Conservation (phyloP, 2,113 vertebrate species). For the Dasyurus viverrinus region DNA sequence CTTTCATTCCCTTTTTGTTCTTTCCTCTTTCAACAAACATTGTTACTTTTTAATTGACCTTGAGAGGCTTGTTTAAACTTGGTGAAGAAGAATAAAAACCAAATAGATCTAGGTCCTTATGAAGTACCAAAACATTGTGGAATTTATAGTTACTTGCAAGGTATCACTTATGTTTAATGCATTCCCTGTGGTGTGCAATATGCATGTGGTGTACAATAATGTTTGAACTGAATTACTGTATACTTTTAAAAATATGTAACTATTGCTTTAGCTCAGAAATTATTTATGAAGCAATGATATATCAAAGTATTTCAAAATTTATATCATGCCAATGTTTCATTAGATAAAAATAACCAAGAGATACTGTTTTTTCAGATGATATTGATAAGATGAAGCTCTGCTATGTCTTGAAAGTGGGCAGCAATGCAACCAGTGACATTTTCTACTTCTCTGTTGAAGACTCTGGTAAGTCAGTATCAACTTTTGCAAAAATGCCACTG, state of each 20-base stretch:
- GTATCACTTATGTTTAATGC: neutral
- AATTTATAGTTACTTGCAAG: neutral
- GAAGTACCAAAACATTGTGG: neutral
- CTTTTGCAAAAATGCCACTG: neutral
- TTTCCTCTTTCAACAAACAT: neutral
- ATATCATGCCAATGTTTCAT: neutral
- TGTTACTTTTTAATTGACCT: slow-evolving; percentile 19
- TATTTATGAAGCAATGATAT: neutral
- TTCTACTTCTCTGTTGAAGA: slow-evolving; percentile 92
- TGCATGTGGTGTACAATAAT: neutral
- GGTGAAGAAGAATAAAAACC: neutral
- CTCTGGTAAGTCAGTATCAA: slow-evolving; percentile 82
- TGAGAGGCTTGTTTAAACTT: neutral
- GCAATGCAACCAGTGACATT: slow-evolving; percentile 88
- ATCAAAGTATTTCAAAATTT: neutral
- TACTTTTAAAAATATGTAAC: neutral
- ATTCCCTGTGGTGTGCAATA: neutral
- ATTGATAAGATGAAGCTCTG: slow-evolving; percentile 90
- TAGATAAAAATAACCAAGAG: neutral
- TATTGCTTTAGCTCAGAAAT: neutral
- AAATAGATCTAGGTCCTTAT: neutral
- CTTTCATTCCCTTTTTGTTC: slow-evolving; percentile 23
- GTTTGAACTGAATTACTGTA: neutral
- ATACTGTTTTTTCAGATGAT: slow-evolving; percentile 82
- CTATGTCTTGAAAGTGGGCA: slow-evolving; percentile 87